Conservation (phyloP, 2,113 vertebrate species). For the sheep (Ovis aries) region DNA sequence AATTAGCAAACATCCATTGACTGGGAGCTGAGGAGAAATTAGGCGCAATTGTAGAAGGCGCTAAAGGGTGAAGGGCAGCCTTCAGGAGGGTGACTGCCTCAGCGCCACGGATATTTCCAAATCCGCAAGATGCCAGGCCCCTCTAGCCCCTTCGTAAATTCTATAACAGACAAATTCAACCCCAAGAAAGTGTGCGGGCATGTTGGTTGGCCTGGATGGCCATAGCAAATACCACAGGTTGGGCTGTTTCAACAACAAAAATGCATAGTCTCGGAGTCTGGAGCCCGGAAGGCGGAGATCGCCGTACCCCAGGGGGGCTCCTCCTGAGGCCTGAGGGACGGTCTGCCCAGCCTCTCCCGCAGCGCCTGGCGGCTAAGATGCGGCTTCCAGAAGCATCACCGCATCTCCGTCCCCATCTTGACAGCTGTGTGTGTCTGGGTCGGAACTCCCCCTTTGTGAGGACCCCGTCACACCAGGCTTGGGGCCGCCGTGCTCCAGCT, state of each 20-base stretch:
- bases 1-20: background rate
- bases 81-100: background rate
- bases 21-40: background rate
- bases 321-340: background rate
- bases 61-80: background rate
- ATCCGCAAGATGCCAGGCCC: background rate
- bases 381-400: background rate
- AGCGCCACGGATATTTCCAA: background rate
- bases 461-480: too few species aligned
- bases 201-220: fast-evolving
- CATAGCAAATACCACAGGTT: fast-evolving
- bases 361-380: fast-evolving
- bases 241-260: background rate
- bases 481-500: background rate
- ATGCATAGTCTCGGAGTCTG: fast-evolving
- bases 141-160: background rate
- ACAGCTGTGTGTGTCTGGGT: background rate
- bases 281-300: background rate
- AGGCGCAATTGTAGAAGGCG: background rate
- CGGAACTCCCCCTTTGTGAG: background rate
- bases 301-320: background rate
- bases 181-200: fast-evolving
- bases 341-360: background rate
- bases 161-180: background rate
- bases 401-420: background rate